Evolutionary conservation across 2,888 invertebrate genomes (phyloP).

Genomic region (Thereva unica): DNA sequence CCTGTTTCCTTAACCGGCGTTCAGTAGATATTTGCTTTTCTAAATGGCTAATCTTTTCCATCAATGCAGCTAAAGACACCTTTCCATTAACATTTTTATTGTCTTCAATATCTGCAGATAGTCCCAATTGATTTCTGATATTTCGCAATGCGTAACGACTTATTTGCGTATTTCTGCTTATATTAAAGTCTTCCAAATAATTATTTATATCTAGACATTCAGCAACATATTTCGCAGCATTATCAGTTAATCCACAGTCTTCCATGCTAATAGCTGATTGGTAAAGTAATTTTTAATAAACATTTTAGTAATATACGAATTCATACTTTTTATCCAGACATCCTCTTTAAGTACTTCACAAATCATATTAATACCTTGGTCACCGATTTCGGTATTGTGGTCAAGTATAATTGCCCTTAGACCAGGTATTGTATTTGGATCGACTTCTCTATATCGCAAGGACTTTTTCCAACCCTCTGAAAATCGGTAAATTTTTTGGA

Average conservation of each 20-base stretch:
- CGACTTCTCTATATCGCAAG: conserved; percentile 74
- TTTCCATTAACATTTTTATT: conserved; percentile 46
- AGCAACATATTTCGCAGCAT: conserved; percentile 62
- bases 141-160: conserved; percentile 59
- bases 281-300: background rate
- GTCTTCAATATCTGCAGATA: conserved; percentile 42
- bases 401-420: conserved; percentile 71
- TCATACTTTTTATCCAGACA: conserved; percentile 73
- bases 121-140: conserved; percentile 60
- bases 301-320: background rate
- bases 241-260: conserved; percentile 72
- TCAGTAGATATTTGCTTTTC: conserved; percentile 67
- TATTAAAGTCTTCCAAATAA: conserved; percentile 70
- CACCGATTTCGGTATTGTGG: conserved; percentile 69
- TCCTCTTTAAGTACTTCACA: conserved; percentile 75
- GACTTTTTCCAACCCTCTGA: conserved; percentile 83
- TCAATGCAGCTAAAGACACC: conserved; percentile 48
- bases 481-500: conserved; percentile 72
- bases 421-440: conserved; percentile 74
- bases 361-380: conserved; percentile 65
- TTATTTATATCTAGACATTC: conserved; percentile 68
- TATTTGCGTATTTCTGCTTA: conserved; percentile 66
- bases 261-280: conserved; percentile 70
- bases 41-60: conserved; percentile 54
- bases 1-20: conserved; percentile 65